These are phyloP conservation scores for Paradoxurus hermaphroditus DNA, from an alignment of 2,113 vertebrate species.

Conservation along the genomic window DNA sequence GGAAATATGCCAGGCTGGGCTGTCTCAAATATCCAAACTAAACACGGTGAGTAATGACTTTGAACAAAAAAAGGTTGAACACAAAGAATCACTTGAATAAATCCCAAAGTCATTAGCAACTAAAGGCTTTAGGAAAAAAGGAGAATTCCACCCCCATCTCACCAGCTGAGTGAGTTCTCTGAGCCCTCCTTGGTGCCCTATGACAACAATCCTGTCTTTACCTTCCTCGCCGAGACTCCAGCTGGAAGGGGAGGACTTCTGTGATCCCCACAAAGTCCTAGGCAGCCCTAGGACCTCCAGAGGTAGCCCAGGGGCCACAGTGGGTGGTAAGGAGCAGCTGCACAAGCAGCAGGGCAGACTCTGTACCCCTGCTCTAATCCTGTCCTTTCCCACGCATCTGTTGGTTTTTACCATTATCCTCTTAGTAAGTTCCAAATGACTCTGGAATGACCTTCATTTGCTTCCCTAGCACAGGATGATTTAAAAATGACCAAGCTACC, in stretches of 20 bases:
- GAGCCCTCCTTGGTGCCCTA: neutral
- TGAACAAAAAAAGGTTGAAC: conserved; percentile 63
- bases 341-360: fast-evolving
- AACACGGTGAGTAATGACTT: conserved; percentile 55
- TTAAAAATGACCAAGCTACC: neutral
- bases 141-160: neutral
- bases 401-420: neutral
- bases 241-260: neutral
- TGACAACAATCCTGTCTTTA: neutral
- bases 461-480: neutral
- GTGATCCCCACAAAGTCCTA: neutral
- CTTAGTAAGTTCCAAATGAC: neutral
- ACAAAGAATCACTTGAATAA: conserved; percentile 56
- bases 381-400: neutral
- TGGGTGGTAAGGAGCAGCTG: neutral
- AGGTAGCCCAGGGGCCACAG: neutral
- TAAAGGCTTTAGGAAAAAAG: conserved; percentile 1
- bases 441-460: neutral
- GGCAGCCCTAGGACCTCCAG: neutral
- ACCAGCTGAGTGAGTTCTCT: neutral
- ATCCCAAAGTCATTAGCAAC: conserved; percentile 38
- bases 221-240: neutral
- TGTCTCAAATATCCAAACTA: conserved; percentile 56
- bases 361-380: neutral
- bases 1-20: conserved; percentile 59